Evolutionary conservation across 1,140 invertebrate genomes (phyloP).

Genomic region (Ganaspis sp.): DNA sequence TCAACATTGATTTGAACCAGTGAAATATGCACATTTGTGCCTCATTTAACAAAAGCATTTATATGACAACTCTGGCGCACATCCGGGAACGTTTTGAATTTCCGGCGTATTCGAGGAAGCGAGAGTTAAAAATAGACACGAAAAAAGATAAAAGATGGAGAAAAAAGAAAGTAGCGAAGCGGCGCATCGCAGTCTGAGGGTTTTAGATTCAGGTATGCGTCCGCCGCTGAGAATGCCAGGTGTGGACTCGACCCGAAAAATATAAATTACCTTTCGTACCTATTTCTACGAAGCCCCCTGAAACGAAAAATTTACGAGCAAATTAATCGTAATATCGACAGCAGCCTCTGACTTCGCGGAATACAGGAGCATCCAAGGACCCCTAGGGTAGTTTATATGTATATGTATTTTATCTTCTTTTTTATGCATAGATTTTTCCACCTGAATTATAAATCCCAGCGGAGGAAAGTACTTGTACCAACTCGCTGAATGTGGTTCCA

Average conservation of each 20-base stretch:
- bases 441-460: slow-evolving; percentile 4
- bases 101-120: slow-evolving; percentile 11
- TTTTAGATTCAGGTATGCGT: slow-evolving; percentile 54
- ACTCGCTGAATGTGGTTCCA: background rate
- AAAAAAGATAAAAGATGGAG: slow-evolving; percentile 16
- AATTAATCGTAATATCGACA: slow-evolving; percentile 75
- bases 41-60: slow-evolving; percentile 7
- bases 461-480: background rate
- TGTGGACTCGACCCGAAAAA: slow-evolving; percentile 64
- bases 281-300: slow-evolving; percentile 64
- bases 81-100: slow-evolving; percentile 13
- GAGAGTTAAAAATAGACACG: slow-evolving; percentile 16
- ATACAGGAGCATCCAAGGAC: slow-evolving; percentile 24
- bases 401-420: slow-evolving; percentile 1
- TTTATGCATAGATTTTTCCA: slow-evolving; percentile 27
- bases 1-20: background rate
- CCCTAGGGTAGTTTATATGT: slow-evolving; percentile 21
- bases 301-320: slow-evolving; percentile 70
- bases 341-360: slow-evolving; percentile 39
- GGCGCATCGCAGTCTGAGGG: slow-evolving; percentile 66
- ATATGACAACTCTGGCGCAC: background rate
- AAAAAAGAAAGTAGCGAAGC: slow-evolving; percentile 32
- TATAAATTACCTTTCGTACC: slow-evolving; percentile 70
- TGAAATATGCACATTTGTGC: background rate
- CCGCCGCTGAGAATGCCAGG: slow-evolving; percentile 65